Conservation (phyloP, 2,797 vertebrate genomes). For the Microctenopoma stevenorrisi region DNA sequence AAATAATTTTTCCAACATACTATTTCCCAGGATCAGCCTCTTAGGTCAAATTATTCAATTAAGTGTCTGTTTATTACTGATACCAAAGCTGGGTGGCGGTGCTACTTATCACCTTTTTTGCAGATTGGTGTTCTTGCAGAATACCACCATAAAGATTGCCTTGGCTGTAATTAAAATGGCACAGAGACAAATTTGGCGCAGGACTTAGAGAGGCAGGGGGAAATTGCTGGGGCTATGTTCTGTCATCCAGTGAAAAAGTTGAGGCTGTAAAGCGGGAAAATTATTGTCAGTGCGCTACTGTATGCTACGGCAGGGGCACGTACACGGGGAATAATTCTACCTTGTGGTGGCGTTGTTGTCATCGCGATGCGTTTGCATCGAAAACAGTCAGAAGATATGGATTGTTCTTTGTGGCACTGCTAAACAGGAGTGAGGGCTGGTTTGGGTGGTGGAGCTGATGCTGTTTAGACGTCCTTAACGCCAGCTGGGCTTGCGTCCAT, state of each 20-base stretch:
- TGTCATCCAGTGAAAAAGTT: slow-evolving; percentile 78
- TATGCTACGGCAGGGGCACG: slow-evolving; percentile 51
- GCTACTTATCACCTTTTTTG: slow-evolving; percentile 90
- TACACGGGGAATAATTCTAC: slow-evolving; percentile 9
- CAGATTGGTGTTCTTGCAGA: slow-evolving; percentile 88
- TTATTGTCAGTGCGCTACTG: slow-evolving; percentile 35
- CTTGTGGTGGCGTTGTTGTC: slow-evolving; percentile 42
- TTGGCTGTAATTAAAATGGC: slow-evolving; percentile 91
- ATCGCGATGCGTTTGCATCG: slow-evolving; percentile 6
- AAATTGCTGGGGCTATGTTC: slow-evolving; percentile 70
- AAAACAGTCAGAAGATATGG: slow-evolving; percentile 29
- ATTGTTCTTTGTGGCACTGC: slow-evolving; percentile 44
- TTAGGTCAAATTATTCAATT: slow-evolving; percentile 92
- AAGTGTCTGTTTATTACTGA: slow-evolving; percentile 91
- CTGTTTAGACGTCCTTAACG: slow-evolving; percentile 62
- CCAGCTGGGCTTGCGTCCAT: slow-evolving; percentile 72
- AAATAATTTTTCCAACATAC: slow-evolving; percentile 79
- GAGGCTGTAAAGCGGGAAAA: slow-evolving; percentile 49
- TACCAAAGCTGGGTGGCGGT: slow-evolving; percentile 86
- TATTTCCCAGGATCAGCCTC: slow-evolving; percentile 87
- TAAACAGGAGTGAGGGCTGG: slow-evolving; percentile 53
- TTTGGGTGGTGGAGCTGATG: slow-evolving; percentile 58
- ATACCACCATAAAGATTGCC: slow-evolving; percentile 89
- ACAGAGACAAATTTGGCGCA: slow-evolving; percentile 87
- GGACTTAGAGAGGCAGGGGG: slow-evolving; percentile 77